phyloP scores from a whole-genome alignment of 2,113 vertebrate genomes.

The Natator depressus region DNA sequence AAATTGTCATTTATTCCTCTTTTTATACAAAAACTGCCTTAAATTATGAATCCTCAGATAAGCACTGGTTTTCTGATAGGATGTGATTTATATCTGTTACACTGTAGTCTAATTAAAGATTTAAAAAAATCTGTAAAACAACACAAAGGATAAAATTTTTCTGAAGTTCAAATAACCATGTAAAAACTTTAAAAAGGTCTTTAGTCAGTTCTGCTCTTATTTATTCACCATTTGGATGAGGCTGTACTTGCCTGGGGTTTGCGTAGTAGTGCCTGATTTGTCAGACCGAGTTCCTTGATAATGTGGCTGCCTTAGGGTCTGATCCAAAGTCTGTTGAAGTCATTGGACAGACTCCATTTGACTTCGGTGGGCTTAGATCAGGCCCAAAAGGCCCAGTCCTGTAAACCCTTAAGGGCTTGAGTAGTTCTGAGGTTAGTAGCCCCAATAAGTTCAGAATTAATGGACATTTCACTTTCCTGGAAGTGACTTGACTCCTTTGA shows the following conservation, averaged over 20 bases:
- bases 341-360: neutral
- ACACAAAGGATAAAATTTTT: slow-evolving; percentile 26
- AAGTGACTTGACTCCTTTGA: rapidly evolving
- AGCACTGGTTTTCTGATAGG: slow-evolving; percentile 15
- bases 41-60: neutral
- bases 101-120: slow-evolving; percentile 59
- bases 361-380: neutral
- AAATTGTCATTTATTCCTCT: neutral
- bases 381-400: neutral
- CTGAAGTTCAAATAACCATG: neutral
- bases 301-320: rapidly evolving
- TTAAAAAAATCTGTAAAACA: slow-evolving; percentile 33
- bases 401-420: rapidly evolving
- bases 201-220: neutral
- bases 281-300: neutral
- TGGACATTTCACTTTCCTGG: neutral
- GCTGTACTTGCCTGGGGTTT: rapidly evolving
- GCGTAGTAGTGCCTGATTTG: neutral
- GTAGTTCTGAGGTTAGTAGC: neutral
- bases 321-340: rapidly evolving
- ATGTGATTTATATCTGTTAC: slow-evolving; percentile 55
- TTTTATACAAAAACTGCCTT: slow-evolving; percentile 14
- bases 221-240: neutral
- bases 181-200: neutral
- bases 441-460: neutral